A percentile compares a stretch with the other conserved stretches of the same genome.
Conservation (phyloP, 1,140 invertebrate species). For the Trypoxylus dichotomus region DNA sequence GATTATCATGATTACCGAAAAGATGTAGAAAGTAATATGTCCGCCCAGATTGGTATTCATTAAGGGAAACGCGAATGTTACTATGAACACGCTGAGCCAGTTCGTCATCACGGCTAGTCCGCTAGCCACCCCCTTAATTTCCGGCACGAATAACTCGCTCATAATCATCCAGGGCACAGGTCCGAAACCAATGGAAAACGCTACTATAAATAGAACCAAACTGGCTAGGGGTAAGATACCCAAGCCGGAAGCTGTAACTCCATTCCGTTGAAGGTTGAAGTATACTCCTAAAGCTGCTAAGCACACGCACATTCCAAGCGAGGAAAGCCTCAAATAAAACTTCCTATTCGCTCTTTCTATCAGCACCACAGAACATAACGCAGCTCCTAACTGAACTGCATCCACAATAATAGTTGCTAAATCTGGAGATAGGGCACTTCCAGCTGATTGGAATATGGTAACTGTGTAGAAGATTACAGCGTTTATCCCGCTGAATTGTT, state of each 20-base stretch:
- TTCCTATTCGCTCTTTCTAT: constrained; percentile 79
- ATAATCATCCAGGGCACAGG: constrained; percentile 84
- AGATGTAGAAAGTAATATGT: constrained; percentile 82
- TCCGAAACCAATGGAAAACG: constrained; percentile 64
- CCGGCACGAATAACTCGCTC: constrained; percentile 75
- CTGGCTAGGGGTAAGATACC: constrained; percentile 59
- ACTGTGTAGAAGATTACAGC: constrained; percentile 86
- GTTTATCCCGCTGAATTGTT: constrained; percentile 82
- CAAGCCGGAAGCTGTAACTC: constrained; percentile 65
- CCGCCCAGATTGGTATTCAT: constrained; percentile 67
- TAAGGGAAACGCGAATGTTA: constrained; percentile 71
- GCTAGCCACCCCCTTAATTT: constrained; percentile 76
- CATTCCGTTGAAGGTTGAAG: constrained; percentile 62
- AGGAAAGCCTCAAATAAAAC: constrained; percentile 72
- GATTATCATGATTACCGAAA: constrained; percentile 71
- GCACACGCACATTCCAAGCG: constrained; percentile 67
- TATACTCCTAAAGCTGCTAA: constrained; percentile 68
- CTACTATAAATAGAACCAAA: constrained; percentile 58
- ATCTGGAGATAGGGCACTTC: constrained; percentile 64
- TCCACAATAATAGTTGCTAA: constrained; percentile 78
- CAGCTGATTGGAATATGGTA: constrained; percentile 73
- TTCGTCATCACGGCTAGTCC: constrained; percentile 76
- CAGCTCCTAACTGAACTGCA: constrained; percentile 74
- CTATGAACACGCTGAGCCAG: constrained; percentile 81
- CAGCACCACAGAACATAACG: constrained; percentile 66